Evolutionary conservation across 2,888 invertebrate species (phyloP), one percentile per base, ranked within the genome.

Genomic region (Halictus quadricinctus): DNA sequence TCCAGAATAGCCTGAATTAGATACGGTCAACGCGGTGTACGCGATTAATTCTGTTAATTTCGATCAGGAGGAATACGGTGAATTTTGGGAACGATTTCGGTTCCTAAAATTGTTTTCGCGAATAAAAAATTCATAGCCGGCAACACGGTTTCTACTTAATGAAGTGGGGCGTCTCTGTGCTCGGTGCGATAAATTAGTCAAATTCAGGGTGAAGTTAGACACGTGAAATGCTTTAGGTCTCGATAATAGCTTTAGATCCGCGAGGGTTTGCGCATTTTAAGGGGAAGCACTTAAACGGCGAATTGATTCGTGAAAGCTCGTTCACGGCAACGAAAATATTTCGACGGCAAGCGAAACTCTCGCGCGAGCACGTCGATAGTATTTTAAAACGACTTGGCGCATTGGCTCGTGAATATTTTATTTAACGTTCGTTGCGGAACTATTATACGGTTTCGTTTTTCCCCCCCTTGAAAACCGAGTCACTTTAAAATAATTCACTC

Each of bases 331-430:
- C 64, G 36, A 69, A 69, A 36, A 72, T 64, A n/a, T 6, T 64
- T 25, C 50, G 50, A 29, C 29, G 46, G 46, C 36, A 18, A 29
- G 64, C 13, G 29, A 69, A 43, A 46, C 13, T 43, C 5, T 43
- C 5, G 12, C 13, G 18, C n/a, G 29, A n/a, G 46, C 21, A 5
- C 25, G n/a, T n/a, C 12, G 54, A 21, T 69, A 73, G 36, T 21
- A 46, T 72, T 36, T 36, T 21, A 69, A 73, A 79, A 54, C 48
- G 46, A 25, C 58, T 60, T 50, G 54, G 50, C 25, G 54, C 46
- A 69, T 73, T 46, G 72, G 73, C 25, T 79, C 66, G 72, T 79
- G 69, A 81, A 81, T 79, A 73, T 79, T 81, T 81, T 69, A 81
- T 79, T 81, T 73, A 54, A 78, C n/a, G 29, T 72, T 54, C 29